phyloP scores from a whole-genome alignment of 2,113 vertebrate genomes.

The Fulica atra region DNA sequence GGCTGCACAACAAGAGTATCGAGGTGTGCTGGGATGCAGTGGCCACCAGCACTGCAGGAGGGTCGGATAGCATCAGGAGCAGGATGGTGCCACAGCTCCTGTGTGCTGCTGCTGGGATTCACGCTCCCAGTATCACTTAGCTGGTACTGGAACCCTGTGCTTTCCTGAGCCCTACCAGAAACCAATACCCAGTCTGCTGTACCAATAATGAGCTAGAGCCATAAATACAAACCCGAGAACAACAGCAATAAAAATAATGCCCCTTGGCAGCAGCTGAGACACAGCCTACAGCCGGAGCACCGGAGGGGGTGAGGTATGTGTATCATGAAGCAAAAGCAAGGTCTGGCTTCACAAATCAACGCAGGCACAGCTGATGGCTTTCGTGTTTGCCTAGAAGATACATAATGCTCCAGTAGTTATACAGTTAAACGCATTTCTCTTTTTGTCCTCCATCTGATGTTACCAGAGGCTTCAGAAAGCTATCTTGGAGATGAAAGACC shows the following conservation, averaged over 20 bases:
- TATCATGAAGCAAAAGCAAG: background rate
- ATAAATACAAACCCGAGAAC: background rate
- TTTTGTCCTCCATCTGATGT: constrained; percentile 19
- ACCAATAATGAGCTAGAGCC: background rate
- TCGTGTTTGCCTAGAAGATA: background rate
- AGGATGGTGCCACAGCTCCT: no score
- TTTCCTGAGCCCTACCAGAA: background rate
- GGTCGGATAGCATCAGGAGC: no score
- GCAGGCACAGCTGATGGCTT: background rate
- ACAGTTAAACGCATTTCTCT: background rate
- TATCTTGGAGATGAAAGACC: constrained; percentile 53
- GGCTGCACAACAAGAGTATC: background rate
- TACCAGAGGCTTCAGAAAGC: constrained; percentile 27
- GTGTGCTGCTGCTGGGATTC: no score
- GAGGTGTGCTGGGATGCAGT: background rate
- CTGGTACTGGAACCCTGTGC: background rate
- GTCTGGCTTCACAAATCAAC: background rate
- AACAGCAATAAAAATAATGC: background rate
- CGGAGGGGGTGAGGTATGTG: fast-evolving
- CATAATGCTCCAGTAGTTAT: background rate
- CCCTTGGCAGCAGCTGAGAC: background rate
- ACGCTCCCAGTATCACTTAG: no score
- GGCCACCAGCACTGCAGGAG: no score
- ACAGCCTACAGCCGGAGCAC: background rate
- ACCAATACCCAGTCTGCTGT: background rate